Conservation (phyloP, 2,888 invertebrate species). For the Alloplasta piceator region DNA sequence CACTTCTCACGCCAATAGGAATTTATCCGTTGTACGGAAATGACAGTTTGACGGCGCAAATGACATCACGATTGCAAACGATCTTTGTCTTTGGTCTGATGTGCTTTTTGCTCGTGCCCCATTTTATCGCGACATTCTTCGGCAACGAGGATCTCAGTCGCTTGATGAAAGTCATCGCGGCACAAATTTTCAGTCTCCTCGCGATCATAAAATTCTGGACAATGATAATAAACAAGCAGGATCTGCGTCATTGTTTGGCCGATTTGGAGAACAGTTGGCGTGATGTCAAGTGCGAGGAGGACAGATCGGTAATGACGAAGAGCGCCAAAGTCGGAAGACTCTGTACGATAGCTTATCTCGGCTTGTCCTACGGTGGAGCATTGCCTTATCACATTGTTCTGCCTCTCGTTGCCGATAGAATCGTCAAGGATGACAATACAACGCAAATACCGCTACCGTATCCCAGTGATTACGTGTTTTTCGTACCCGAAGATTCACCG, state of each 20-base stretch:
- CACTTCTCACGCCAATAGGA: slow-evolving; percentile 76
- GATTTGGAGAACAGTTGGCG: slow-evolving; percentile 76
- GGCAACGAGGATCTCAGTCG: slow-evolving; percentile 77
- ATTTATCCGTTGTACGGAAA: slow-evolving; percentile 77
- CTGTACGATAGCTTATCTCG: slow-evolving; percentile 75
- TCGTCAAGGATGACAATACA: slow-evolving; percentile 70
- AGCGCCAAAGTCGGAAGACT: slow-evolving; percentile 76
- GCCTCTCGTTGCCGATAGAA: slow-evolving; percentile 72
- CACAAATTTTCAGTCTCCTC: slow-evolving; percentile 77
- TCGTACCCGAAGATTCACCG: slow-evolving; percentile 71
- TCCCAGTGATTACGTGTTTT: slow-evolving; percentile 75
- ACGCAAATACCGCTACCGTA: slow-evolving; percentile 75
- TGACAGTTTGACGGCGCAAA: slow-evolving; percentile 62
- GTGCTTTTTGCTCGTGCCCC: slow-evolving; percentile 76
- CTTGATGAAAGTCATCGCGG: slow-evolving; percentile 77
- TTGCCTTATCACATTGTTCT: slow-evolving; percentile 79
- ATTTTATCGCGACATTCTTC: slow-evolving; percentile 76
- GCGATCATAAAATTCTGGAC: slow-evolving; percentile 79
- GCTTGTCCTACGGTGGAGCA: slow-evolving; percentile 77
- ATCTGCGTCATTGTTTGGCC: slow-evolving; percentile 73
- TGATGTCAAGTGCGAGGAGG: slow-evolving; percentile 72
- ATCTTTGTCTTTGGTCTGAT: slow-evolving; percentile 73
- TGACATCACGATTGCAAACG: slow-evolving; percentile 69
- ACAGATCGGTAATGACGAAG: slow-evolving; percentile 74
- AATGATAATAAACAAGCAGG: slow-evolving; percentile 75